phyloP scores from a whole-genome alignment of 2,797 vertebrate genomes.

The Silurus aristotelis region DNA sequence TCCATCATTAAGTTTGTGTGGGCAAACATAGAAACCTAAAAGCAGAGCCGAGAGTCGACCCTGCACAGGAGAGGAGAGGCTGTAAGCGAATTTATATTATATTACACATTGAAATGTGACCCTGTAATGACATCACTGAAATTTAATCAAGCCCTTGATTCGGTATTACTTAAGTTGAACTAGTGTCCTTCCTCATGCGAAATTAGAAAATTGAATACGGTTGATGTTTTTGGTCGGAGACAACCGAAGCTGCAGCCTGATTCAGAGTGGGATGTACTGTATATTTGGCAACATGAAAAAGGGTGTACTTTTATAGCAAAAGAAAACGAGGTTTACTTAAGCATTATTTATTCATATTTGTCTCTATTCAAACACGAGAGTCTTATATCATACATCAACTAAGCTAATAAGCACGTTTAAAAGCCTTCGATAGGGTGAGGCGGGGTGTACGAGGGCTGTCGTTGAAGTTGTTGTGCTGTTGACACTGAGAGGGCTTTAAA shows the following conservation, averaged over 20 bases:
- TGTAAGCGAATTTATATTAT: conserved; percentile 78
- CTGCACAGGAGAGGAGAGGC: conserved; percentile 45
- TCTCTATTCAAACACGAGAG: conserved; percentile 49
- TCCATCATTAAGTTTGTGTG: conserved; percentile 68
- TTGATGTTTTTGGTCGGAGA: conserved; percentile 56
- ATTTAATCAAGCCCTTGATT: conserved; percentile 79
- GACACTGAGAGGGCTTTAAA: conserved; percentile 54
- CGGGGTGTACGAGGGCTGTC: conserved; percentile 43
- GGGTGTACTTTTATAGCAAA: conserved; percentile 36
- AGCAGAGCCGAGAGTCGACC: conserved; percentile 62
- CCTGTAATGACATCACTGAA: conserved; percentile 79
- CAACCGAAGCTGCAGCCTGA: conserved; percentile 56
- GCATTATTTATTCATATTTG: conserved; percentile 53
- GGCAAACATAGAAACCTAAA: conserved; percentile 65
- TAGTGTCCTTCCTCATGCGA: conserved; percentile 76
- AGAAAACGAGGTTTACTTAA: conserved; percentile 43
- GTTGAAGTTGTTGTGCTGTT: conserved; percentile 55
- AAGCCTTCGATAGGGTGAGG: conserved; percentile 48
- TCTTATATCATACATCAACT: conserved; percentile 47
- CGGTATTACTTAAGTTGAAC: conserved; percentile 81
- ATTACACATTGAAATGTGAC: conserved; percentile 83
- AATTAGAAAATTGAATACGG: conserved; percentile 73
- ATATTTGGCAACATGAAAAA: conserved; percentile 47
- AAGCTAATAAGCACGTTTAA: conserved; percentile 53
- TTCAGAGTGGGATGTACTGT: conserved; percentile 51